These are phyloP conservation scores for Ctenomys sociabilis DNA, from an alignment of 2,113 vertebrate genomes.

Conservation along the genomic window DNA sequence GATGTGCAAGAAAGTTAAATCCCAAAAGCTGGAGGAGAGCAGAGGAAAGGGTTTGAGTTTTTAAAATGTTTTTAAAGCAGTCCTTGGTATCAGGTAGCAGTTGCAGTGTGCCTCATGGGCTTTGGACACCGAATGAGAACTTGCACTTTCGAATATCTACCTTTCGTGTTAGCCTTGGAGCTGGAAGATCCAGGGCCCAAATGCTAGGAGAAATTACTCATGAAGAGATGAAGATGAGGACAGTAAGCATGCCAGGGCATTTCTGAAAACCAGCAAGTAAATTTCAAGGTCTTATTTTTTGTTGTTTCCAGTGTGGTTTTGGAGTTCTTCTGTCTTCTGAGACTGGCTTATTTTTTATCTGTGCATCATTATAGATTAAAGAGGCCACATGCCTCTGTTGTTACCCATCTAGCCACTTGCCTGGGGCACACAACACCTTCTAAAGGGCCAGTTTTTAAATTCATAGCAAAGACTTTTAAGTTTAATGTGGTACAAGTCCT, in stretches of 20 bases:
- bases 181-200: background rate
- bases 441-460: conserved; percentile 53
- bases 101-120: background rate
- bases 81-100: conserved; percentile 13
- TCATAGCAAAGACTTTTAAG: conserved; percentile 51
- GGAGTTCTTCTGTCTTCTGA: conserved; percentile 80
- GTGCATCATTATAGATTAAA: conserved; percentile 79
- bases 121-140: background rate
- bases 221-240: conserved; percentile 39
- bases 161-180: background rate
- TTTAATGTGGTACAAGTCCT: conserved; percentile 64
- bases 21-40: background rate
- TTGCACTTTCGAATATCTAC: background rate
- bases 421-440: conserved; percentile 6
- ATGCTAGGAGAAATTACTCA: background rate
- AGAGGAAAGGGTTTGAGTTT: background rate
- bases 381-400: background rate
- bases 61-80: background rate
- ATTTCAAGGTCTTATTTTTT: conserved; percentile 79
- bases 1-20: background rate
- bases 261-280: conserved; percentile 43
- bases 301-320: conserved; percentile 83
- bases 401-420: conserved; percentile 32
- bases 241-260: background rate
- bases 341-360: conserved; percentile 79